These are phyloP conservation scores for Drosophila miranda DNA, from an alignment of 1,140 invertebrate genomes.

Conservation along the genomic window DNA sequence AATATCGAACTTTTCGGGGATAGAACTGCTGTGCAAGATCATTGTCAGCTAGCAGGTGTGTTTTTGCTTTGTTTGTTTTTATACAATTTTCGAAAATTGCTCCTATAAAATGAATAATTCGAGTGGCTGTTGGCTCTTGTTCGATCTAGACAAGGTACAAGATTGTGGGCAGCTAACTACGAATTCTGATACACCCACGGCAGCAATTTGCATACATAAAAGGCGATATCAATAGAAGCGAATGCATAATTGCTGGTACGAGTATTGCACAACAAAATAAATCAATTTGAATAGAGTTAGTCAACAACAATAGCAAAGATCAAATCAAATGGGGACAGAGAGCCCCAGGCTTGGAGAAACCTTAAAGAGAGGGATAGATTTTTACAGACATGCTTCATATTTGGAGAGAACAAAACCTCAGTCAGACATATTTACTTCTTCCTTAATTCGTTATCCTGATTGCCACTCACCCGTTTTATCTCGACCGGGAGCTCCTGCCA, in stretches of 20 bases:
- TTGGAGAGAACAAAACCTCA: too few species aligned
- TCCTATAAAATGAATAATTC: constrained; percentile 30
- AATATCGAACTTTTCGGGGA: constrained; percentile 32
- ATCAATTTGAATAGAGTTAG: constrained; percentile 27
- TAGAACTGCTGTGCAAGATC: constrained; percentile 26
- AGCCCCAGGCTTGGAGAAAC: too few species aligned
- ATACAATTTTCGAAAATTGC: constrained; percentile 35
- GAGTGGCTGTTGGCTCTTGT: neutral
- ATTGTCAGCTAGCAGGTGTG: constrained; percentile 40
- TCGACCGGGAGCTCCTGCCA: constrained; percentile 15
- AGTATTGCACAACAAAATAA: constrained; percentile 12
- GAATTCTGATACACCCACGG: constrained; percentile 43
- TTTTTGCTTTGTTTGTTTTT: constrained; percentile 32
- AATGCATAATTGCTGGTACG: constrained; percentile 49
- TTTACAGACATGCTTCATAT: too few species aligned
- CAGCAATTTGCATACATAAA: constrained; percentile 40
- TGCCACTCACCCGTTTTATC: constrained; percentile 15
- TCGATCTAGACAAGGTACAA: constrained; percentile 2
- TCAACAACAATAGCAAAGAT: constrained; percentile 8
- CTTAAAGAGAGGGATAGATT: too few species aligned
- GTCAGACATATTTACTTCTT: too few species aligned
- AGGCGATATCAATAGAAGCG: constrained; percentile 39
- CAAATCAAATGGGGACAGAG: constrained; percentile 1
- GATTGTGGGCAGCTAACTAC: constrained; percentile 32
- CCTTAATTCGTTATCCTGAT: too few species aligned